Conservation (phyloP, 2,113 vertebrate species). For the Petroica traversi region DNA sequence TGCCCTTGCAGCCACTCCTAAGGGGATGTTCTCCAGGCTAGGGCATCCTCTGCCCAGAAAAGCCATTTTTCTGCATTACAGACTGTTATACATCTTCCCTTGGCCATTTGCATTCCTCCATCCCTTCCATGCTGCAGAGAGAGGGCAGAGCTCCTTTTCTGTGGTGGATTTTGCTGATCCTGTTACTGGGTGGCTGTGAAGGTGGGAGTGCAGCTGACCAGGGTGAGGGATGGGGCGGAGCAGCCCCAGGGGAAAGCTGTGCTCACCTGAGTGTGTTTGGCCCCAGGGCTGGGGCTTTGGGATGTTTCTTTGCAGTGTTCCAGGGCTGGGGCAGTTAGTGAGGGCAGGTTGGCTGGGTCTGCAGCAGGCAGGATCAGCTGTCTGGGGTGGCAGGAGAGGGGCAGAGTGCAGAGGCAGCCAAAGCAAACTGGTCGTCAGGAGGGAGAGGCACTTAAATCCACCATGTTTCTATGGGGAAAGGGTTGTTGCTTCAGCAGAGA, state of each 20-base stretch:
- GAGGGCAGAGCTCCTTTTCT: background rate
- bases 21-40: background rate
- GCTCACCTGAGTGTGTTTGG: background rate
- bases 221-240: background rate
- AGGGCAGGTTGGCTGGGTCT: background rate
- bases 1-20: background rate
- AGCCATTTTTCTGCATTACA: background rate
- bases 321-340: background rate
- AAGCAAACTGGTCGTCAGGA: background rate
- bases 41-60: background rate
- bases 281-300: background rate
- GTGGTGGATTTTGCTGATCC: background rate
- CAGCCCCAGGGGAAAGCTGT: background rate
- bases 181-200: background rate
- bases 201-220: background rate
- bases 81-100: background rate
- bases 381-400: background rate
- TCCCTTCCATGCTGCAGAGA: background rate
- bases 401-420: background rate
- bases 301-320: background rate
- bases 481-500: background rate
- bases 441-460: background rate
- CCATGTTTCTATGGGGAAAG: background rate
- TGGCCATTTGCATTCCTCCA: background rate
- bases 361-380: background rate